These are phyloP conservation scores for Pelecanoides urinatrix DNA, from an alignment of 2,113 vertebrate species.

Conservation along the genomic window DNA sequence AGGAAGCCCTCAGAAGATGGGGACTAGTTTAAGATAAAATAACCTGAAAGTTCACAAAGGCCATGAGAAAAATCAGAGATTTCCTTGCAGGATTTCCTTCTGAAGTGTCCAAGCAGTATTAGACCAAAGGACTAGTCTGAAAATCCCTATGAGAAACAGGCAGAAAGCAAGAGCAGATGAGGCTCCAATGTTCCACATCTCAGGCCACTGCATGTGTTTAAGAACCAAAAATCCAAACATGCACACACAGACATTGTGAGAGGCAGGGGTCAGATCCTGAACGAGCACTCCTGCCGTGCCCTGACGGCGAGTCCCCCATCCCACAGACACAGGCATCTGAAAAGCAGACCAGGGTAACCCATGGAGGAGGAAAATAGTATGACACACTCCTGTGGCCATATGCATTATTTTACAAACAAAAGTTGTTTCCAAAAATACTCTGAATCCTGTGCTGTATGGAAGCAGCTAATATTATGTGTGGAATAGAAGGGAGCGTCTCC, in stretches of 20 bases:
- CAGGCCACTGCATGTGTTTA: not conserved
- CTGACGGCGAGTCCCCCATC: not conserved
- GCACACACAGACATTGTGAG: not conserved
- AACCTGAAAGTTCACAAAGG: not conserved
- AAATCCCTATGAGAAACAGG: not conserved
- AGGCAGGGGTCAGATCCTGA: not conserved
- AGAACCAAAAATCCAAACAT: not conserved
- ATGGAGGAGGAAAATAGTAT: not conserved
- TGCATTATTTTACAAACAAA: not conserved
- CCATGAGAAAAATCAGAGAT: not conserved
- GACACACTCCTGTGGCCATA: accelerated
- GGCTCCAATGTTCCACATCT: accelerated
- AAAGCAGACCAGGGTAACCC: not conserved
- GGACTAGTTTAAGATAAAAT: not conserved
- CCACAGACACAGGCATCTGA: not conserved
- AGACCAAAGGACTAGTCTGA: not conserved
- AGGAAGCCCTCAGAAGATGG: not conserved
- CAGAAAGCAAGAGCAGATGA: not conserved
- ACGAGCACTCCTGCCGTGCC: accelerated
- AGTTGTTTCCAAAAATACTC: not conserved
- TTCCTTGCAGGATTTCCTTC: not conserved
- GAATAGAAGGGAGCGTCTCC: not conserved
- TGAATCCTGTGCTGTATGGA: not conserved
- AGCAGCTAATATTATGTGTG: not conserved
- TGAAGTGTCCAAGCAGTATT: not conserved